Evolutionary conservation across 2,888 invertebrate genomes (phyloP).

Genomic region (Eupithecia tripunctaria): DNA sequence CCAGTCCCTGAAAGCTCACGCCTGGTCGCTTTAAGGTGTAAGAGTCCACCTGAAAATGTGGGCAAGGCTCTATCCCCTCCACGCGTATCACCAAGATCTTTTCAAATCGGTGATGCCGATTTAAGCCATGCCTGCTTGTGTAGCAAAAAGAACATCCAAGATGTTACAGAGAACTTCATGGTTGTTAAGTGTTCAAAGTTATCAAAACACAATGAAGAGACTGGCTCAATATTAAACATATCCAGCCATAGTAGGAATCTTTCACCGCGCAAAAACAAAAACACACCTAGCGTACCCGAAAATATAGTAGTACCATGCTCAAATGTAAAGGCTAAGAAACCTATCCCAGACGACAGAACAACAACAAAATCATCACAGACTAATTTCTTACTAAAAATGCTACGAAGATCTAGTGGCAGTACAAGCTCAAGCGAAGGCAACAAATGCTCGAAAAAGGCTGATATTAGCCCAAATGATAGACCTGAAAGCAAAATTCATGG

Average conservation of each 20-base stretch:
- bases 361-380: conserved; percentile 72
- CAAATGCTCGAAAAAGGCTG: conserved; percentile 18
- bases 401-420: conserved; percentile 48
- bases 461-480: not conserved
- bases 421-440: conserved; percentile 39
- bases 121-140: conserved; percentile 71
- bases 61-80: conserved; percentile 26
- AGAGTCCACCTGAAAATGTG: conserved; percentile 32
- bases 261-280: conserved; percentile 30
- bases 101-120: conserved; percentile 52
- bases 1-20: conserved; percentile 66
- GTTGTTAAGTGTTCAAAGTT: conserved; percentile 69
- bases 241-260: conserved; percentile 19
- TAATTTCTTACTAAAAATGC: conserved; percentile 57
- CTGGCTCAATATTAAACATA: conserved; percentile 33
- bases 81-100: conserved; percentile 42
- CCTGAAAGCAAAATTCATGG: conserved; percentile 50
- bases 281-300: conserved; percentile 2
- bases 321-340: conserved; percentile 3
- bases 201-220: conserved; percentile 52
- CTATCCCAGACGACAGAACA: conserved; percentile 38
- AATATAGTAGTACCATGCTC: conserved; percentile 15
- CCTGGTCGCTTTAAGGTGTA: conserved; percentile 63
- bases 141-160: conserved; percentile 52
- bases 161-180: conserved; percentile 61